Percentiles rank a stretch among this genome's conserved stretches.
These are phyloP conservation scores for Eledone cirrhosa DNA, from an alignment of 2,888 invertebrate species.

Conservation along the genomic window DNA sequence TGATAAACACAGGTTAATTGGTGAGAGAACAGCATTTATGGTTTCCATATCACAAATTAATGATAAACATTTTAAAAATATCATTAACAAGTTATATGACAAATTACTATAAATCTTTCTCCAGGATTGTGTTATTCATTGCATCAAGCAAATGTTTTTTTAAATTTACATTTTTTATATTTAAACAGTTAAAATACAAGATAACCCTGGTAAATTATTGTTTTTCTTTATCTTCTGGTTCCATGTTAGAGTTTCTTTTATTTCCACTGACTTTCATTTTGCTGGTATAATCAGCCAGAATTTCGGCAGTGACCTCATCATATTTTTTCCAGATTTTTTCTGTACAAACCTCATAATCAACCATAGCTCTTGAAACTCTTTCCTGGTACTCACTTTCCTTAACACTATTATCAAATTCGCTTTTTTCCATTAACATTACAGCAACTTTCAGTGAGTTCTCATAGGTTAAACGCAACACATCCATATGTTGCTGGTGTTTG, in stretches of 20 bases:
- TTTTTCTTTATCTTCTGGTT: constrained; percentile 6
- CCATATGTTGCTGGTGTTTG: constrained; percentile 21
- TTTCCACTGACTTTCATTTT: not conserved
- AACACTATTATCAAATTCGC: not conserved
- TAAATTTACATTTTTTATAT: too few relatives aligned
- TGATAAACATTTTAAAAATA: too few relatives aligned
- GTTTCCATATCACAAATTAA: too few relatives aligned
- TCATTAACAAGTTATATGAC: too few relatives aligned
- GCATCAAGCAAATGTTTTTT: too few relatives aligned
- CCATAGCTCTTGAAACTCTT: not conserved
- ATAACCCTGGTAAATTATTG: not conserved
- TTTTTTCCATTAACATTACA: not conserved
- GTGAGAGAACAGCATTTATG: too few relatives aligned
- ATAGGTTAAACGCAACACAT: not conserved
- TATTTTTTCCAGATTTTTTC: not conserved
- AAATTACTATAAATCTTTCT: too few relatives aligned
- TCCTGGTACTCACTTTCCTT: not conserved
- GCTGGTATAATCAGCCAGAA: not conserved
- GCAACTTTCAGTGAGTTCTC: not conserved
- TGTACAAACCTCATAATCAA: not conserved
- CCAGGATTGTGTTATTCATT: too few relatives aligned
- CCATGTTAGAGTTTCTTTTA: not conserved
- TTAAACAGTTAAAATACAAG: too few relatives aligned
- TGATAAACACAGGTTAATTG: too few relatives aligned
- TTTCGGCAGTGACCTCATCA: not conserved